A percentile compares a stretch with the other conserved stretches of the same genome.
Evolutionary conservation across 1,140 invertebrate species (phyloP).

Genomic region (Aphelenchoides avenae): DNA sequence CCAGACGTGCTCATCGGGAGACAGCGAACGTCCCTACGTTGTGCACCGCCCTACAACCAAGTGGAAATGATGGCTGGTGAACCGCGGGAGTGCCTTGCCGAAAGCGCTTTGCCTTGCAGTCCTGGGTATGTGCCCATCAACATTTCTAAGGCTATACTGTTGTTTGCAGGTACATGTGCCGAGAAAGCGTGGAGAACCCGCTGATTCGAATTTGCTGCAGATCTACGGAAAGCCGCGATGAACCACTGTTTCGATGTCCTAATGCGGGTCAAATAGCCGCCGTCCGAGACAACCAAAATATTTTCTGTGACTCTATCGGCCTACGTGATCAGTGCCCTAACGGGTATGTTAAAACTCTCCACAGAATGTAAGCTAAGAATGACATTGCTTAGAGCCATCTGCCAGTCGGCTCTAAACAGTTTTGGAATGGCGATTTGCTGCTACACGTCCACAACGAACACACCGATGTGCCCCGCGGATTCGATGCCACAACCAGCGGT

Average conservation of each 20-base stretch:
- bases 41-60: not conserved
- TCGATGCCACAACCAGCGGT: slow-evolving; percentile 30
- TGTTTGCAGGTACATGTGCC: slow-evolving; percentile 10
- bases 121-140: slow-evolving; percentile 9
- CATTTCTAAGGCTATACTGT: not conserved
- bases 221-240: slow-evolving; percentile 9
- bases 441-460: slow-evolving; percentile 17
- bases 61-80: slow-evolving; percentile 2
- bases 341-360: not conserved
- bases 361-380: not conserved
- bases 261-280: slow-evolving; percentile 19
- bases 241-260: slow-evolving; percentile 22
- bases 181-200: not conserved
- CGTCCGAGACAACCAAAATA: not conserved
- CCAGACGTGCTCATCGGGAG: not conserved
- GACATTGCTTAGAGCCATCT: slow-evolving; percentile 6
- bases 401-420: slow-evolving; percentile 29
- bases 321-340: slow-evolving; percentile 6
- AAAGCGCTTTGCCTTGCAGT: slow-evolving; percentile 2
- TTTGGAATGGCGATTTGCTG: slow-evolving; percentile 42
- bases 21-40: not conserved
- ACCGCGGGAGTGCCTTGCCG: not conserved
- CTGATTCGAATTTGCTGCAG: slow-evolving; percentile 12
- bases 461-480: slow-evolving; percentile 32
- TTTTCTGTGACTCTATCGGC: not conserved